These are phyloP conservation scores for Lucilia sericata DNA, from an alignment of 1,140 invertebrate species.

Conservation along the genomic window DNA sequence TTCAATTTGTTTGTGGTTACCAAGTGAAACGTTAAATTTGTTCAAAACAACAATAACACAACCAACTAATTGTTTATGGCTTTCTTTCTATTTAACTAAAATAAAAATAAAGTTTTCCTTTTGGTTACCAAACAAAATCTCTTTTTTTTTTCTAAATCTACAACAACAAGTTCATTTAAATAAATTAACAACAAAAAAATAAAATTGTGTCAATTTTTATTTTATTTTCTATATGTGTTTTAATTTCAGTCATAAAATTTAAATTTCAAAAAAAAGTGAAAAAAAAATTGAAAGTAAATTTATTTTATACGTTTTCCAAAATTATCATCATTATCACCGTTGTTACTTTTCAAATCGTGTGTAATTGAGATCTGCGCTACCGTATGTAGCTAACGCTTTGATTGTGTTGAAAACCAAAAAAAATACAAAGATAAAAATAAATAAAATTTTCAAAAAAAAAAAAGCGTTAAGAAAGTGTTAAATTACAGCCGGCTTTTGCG, in stretches of 20 bases:
- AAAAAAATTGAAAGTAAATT: neutral
- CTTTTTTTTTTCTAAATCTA: neutral
- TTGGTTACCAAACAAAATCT: too few species aligned
- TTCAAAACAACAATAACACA: neutral
- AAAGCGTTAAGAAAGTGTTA: conserved; percentile 28
- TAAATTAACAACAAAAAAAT: neutral
- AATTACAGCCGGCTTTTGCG: conserved; percentile 41
- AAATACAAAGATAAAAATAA: neutral
- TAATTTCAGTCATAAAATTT: conserved; percentile 5
- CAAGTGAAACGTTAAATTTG: neutral
- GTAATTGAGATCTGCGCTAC: neutral
- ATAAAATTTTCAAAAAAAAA: too few species aligned
- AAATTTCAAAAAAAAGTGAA: neutral
- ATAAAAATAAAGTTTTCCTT: too few species aligned
- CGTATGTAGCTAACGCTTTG: neutral
- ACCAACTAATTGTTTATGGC: neutral
- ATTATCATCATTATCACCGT: neutral
- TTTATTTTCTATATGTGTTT: conserved; percentile 1
- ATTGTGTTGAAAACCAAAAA: neutral
- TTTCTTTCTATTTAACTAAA: too few species aligned
- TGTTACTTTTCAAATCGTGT: conserved; percentile 14
- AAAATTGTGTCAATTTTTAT: conserved; percentile 15
- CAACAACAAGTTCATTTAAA: too few species aligned
- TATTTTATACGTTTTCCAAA: too few species aligned
- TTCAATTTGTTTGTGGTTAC: conserved; percentile 22